Evolutionary conservation across 2,113 vertebrate genomes (phyloP).

Genomic region (Cololabis saira): DNA sequence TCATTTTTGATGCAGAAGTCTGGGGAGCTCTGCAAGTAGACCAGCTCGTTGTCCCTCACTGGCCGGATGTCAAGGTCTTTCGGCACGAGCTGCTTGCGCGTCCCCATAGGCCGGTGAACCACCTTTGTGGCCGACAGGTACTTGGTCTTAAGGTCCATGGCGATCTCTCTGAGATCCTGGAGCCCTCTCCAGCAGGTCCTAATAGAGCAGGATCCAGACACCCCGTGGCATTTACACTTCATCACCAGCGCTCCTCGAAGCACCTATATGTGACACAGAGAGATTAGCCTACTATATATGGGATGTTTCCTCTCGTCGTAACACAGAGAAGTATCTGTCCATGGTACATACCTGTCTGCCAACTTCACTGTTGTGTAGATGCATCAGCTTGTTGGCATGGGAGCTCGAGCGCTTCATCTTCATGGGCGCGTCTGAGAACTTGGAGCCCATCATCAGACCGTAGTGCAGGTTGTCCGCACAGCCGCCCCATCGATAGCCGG

Average conservation of each 20-base stretch:
- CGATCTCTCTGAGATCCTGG: slow-evolving; percentile 92
- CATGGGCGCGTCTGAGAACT: slow-evolving; percentile 98
- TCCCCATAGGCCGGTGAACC: slow-evolving; percentile 93
- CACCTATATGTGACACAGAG: slow-evolving; percentile 73
- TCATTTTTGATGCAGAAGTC: slow-evolving; percentile 96
- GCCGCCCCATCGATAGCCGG: slow-evolving; percentile 98
- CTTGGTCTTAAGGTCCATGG: slow-evolving; percentile 93
- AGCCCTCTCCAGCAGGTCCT: slow-evolving; percentile 98
- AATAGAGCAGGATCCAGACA: slow-evolving; percentile 98
- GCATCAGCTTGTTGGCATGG: slow-evolving; percentile 98
- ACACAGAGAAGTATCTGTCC: background rate
- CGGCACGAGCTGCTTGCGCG: slow-evolving; percentile 96
- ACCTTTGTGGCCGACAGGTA: slow-evolving; percentile 98
- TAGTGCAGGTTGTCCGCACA: slow-evolving; percentile 98
- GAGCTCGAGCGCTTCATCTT: slow-evolving; percentile 97
- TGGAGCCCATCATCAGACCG: slow-evolving; percentile 96
- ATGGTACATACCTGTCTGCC: slow-evolving; percentile 90
- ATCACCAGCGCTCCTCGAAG: slow-evolving; percentile 91
- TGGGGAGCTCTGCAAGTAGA: slow-evolving; percentile 96
- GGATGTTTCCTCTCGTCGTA: background rate
- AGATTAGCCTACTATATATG: background rate
- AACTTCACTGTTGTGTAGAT: slow-evolving; percentile 99
- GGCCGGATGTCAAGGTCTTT: slow-evolving; percentile 98
- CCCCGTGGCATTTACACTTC: slow-evolving; percentile 99
- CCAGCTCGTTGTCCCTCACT: slow-evolving; percentile 92